These are phyloP conservation scores for Psittacula echo DNA, from an alignment of 2,797 vertebrate species.

Conservation along the genomic window DNA sequence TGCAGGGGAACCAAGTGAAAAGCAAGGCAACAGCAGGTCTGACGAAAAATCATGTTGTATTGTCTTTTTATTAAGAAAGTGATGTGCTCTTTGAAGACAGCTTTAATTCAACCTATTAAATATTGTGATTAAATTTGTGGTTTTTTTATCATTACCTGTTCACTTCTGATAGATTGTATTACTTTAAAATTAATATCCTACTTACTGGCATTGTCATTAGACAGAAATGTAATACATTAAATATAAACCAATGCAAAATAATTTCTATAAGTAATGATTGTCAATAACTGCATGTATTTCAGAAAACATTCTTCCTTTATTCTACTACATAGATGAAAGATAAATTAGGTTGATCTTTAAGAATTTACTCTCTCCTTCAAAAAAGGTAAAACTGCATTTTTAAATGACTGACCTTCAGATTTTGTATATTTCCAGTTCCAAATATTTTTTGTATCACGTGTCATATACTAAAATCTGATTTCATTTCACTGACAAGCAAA, in stretches of 20 bases:
- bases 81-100: neutral
- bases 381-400: neutral
- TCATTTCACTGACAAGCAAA: constrained; percentile 31
- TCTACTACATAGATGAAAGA: neutral
- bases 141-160: neutral
- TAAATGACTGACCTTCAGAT: neutral
- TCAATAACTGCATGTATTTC: neutral
- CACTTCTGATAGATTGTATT: neutral
- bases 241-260: neutral
- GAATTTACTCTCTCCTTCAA: neutral
- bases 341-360: neutral
- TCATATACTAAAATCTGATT: neutral
- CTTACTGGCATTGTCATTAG: neutral
- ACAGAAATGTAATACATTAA: neutral
- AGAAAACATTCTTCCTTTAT: neutral
- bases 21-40: neutral
- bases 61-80: constrained; percentile 10
- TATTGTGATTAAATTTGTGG: neutral
- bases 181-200: neutral
- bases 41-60: neutral
- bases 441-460: neutral
- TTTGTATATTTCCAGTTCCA: neutral
- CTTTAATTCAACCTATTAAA: neutral
- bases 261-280: neutral
- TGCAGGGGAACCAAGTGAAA: constrained; percentile 18